Base-by-base conservation (phyloP, 2,888 invertebrate genomes). In the Drosophila prostipennis region DNA sequence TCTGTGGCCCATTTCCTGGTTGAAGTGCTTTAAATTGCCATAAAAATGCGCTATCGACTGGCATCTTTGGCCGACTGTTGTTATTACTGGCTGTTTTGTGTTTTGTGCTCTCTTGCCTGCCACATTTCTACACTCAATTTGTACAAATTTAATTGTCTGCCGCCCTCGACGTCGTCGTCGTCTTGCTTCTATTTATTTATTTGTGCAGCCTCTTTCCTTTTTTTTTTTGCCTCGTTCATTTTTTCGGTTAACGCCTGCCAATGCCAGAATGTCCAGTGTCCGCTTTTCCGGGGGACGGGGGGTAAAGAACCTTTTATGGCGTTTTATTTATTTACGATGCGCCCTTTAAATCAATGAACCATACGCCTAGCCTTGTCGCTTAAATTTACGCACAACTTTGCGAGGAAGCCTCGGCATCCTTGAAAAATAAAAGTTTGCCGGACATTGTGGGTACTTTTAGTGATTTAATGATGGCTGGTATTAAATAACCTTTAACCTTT, bases 331-430 rank as follows among this genome's bases (percentile, higher is more conserved):
- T 84, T 87, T 84, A 80, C 79, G 79, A 86, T 68, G 72, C 52
- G 78, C 77, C 81, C 87, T 84, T 84, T 81, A 84, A 87, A 79
- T 81, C 87, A 84, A 86, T 86, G 87, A 84, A 84, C 76, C 87
- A 86, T 83, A 77, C 72, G 67, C 48, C 74, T 72, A 80, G 78
- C 74, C 67, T 61, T 78, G 85, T 79, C 79, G 74, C 82, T 85
- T 82, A 82, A 82, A 85, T 85, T 82, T 71, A 82, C 82, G 73
- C 85, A 79, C 76, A 75, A 77, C 59, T 64, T 67, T 63, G 40
- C 43, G 23, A 51, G 61, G 46, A 49, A 46, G 53, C 34, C 42
- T 11, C 45, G 13, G 34, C 39, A 58, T 39, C 52, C 19, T 6
- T 6, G 32, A 11, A 19, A 6, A 40, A 56, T 26, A 45, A 10